Evolutionary conservation across 2,113 vertebrate genomes (phyloP).

Genomic region (Nettapus auritus): DNA sequence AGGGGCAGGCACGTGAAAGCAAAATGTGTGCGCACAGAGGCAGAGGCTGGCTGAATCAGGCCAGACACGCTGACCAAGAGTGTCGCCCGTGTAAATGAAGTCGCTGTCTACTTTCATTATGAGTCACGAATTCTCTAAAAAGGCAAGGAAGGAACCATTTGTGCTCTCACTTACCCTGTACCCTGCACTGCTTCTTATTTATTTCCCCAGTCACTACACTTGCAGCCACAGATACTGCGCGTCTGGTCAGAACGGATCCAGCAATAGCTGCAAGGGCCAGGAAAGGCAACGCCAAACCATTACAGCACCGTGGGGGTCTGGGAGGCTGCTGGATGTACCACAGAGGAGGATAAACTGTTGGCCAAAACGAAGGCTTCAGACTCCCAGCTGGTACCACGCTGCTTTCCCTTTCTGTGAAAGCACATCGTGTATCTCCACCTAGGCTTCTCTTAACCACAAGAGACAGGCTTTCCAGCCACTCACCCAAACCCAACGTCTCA

Average conservation of each 20-base stretch:
- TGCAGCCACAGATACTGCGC: background rate
- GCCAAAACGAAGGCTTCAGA: background rate
- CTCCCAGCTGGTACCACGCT: background rate
- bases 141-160: background rate
- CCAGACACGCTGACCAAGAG: background rate
- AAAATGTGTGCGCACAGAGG: accelerated
- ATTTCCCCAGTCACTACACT: background rate
- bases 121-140: background rate
- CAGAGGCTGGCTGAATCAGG: background rate
- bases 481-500: background rate
- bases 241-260: background rate
- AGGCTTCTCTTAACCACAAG: background rate
- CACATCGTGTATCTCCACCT: background rate
- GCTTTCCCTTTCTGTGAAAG: background rate
- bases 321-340: background rate
- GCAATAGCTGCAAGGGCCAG: background rate
- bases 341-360: background rate
- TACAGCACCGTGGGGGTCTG: accelerated
- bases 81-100: background rate
- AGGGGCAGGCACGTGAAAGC: accelerated
- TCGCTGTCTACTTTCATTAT: conserved; percentile 44
- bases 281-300: background rate
- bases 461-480: background rate
- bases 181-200: background rate
- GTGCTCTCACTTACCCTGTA: background rate